Evolutionary conservation across 2,888 invertebrate genomes (phyloP).

Genomic region (Trisateles emortualis): DNA sequence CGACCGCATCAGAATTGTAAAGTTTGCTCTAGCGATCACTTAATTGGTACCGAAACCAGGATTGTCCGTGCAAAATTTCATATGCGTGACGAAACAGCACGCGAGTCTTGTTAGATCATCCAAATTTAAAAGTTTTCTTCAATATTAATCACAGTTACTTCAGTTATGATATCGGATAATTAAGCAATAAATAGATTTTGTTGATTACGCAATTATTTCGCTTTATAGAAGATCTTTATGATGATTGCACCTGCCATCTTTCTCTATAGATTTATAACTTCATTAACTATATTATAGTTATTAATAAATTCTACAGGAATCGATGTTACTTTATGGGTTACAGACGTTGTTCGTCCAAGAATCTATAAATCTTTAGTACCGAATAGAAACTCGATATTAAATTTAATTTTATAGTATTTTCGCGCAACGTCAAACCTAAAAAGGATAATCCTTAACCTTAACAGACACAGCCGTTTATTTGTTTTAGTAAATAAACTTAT

Average conservation of each 20-base stretch:
- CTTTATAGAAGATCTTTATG: conserved; percentile 33
- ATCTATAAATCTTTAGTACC: not conserved
- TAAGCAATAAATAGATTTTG: conserved; percentile 41
- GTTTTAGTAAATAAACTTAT: not conserved
- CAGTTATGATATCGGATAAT: conserved; percentile 25
- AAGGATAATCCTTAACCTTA: not conserved
- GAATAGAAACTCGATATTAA: not conserved
- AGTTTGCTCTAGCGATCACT: conserved; percentile 35
- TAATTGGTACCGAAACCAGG: conserved; percentile 36
- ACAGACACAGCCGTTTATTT: not conserved
- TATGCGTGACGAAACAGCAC: conserved; percentile 37
- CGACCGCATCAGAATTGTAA: conserved; percentile 30
- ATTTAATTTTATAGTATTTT: not conserved
- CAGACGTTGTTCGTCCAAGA: not conserved
- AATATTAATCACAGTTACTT: conserved; percentile 26
- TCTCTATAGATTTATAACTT: conserved; percentile 31
- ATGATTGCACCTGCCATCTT: conserved; percentile 30
- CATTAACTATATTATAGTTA: conserved; percentile 33
- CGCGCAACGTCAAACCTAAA: not conserved
- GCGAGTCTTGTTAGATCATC: conserved; percentile 28
- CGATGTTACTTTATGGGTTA: not conserved
- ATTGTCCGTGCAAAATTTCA: conserved; percentile 40
- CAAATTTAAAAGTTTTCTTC: conserved; percentile 19
- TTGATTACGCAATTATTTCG: conserved; percentile 38
- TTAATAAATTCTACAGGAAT: conserved; percentile 9